Percentiles rank a stretch among this genome's conserved stretches.
phyloP scores from a whole-genome alignment of 2,113 vertebrate genomes.

The Ptychochromis oligacanthus region DNA sequence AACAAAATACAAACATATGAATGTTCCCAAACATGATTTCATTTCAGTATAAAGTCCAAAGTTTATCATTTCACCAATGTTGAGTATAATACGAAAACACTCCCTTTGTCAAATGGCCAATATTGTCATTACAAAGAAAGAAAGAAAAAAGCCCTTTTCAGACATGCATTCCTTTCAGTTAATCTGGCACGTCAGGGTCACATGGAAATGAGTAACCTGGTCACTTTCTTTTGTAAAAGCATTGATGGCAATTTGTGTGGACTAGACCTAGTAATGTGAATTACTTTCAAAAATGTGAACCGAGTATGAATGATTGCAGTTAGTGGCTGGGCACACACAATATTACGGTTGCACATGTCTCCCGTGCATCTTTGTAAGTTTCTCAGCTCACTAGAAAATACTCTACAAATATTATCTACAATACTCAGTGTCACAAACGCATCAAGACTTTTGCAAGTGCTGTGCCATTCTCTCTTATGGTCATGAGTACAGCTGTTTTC shows the following conservation, averaged over 20 bases:
- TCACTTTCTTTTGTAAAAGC: neutral
- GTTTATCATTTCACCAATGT: neutral
- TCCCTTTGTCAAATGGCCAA: neutral
- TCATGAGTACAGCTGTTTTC: neutral
- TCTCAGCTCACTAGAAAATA: too few relatives aligned
- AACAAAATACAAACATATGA: slow-evolving; percentile 34
- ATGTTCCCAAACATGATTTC: neutral
- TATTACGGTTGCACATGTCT: too few relatives aligned
- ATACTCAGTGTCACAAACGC: too few relatives aligned
- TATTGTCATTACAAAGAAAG: slow-evolving; percentile 6
- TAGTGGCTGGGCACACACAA: too few relatives aligned
- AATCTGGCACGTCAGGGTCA: neutral
- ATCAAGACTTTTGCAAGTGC: neutral
- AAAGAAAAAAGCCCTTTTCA: neutral
- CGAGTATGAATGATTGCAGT: neutral
- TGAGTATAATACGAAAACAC: slow-evolving; percentile 25
- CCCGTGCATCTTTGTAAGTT: too few relatives aligned
- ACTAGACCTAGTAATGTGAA: too few relatives aligned
- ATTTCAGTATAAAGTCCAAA: slow-evolving; percentile 15
- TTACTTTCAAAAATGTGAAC: neutral
- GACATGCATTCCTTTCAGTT: neutral
- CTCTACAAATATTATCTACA: too few relatives aligned
- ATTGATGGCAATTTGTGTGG: too few relatives aligned
- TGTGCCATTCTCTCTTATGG: neutral
- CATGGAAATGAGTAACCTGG: neutral